phyloP scores from a whole-genome alignment of 2,888 invertebrate genomes.

The Caenorhabditis sulstoni region DNA sequence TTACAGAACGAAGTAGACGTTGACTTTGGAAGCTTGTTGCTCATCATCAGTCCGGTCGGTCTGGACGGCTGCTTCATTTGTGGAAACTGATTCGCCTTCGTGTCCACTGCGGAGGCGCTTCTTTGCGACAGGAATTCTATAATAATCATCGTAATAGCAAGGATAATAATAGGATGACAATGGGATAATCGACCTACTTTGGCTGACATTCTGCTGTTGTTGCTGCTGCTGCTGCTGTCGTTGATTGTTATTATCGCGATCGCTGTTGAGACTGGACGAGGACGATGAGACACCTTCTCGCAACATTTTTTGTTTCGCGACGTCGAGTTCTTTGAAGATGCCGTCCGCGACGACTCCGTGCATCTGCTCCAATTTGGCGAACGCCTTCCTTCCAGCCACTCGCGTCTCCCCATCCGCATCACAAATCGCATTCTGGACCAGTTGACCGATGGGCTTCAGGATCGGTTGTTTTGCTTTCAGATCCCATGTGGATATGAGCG shows the following conservation, averaged over 20 bases:
- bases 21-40: constrained; percentile 27
- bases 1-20: constrained; percentile 48
- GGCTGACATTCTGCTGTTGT: constrained; percentile 46
- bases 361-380: constrained; percentile 43
- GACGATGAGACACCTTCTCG: constrained; percentile 53
- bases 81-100: constrained; percentile 6
- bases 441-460: constrained; percentile 22
- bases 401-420: constrained; percentile 58
- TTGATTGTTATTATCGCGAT: constrained; percentile 47
- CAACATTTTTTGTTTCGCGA: constrained; percentile 53
- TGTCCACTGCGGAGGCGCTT: constrained; percentile 47
- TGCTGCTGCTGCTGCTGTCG: constrained; percentile 11
- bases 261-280: constrained; percentile 52
- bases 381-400: constrained; percentile 52
- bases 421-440: constrained; percentile 32
- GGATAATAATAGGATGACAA: background rate
- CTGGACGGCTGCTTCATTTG: constrained; percentile 1
- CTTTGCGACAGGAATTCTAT: constrained; percentile 51
- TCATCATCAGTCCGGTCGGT: constrained; percentile 10
- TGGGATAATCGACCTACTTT: constrained; percentile 16
- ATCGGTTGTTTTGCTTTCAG: constrained; percentile 31
- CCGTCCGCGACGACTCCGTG: constrained; percentile 39
- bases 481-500: constrained; percentile 34
- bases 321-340: constrained; percentile 50
- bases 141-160: background rate